phyloP scores from a whole-genome alignment of 2,113 vertebrate species.

The Manacus vitellinus region DNA sequence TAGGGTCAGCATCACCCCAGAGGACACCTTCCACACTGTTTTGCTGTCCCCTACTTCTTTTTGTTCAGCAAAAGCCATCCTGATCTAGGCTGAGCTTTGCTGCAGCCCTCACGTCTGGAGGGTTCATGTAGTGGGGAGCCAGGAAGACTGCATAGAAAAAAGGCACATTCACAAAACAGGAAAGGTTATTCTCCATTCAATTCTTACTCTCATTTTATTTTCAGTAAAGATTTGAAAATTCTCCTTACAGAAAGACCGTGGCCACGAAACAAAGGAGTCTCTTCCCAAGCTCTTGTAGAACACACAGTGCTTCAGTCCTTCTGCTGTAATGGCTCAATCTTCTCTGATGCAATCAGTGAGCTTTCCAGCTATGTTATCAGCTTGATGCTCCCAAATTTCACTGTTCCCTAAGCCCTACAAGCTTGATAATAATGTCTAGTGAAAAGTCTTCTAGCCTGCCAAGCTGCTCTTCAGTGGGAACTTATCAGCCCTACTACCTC shows the following conservation, averaged over 20 bases:
- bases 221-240: not conserved
- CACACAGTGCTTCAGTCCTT: not conserved
- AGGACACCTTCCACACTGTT: not conserved
- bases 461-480: not conserved
- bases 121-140: not conserved
- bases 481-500: not conserved
- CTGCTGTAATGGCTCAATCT: not conserved
- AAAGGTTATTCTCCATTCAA: not conserved
- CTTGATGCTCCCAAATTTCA: not conserved
- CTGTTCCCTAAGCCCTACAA: not conserved
- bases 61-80: not conserved
- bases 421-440: not conserved
- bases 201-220: not conserved
- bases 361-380: not conserved
- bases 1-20: not conserved
- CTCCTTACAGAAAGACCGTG: not conserved
- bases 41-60: not conserved
- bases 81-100: not conserved
- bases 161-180: not conserved
- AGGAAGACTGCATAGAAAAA: not conserved
- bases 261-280: not conserved
- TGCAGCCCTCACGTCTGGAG: not conserved
- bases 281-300: not conserved
- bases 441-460: not conserved
- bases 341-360: not conserved